Evolutionary conservation across 2,797 vertebrate species (phyloP).

Genomic region (Selene dorsalis): DNA sequence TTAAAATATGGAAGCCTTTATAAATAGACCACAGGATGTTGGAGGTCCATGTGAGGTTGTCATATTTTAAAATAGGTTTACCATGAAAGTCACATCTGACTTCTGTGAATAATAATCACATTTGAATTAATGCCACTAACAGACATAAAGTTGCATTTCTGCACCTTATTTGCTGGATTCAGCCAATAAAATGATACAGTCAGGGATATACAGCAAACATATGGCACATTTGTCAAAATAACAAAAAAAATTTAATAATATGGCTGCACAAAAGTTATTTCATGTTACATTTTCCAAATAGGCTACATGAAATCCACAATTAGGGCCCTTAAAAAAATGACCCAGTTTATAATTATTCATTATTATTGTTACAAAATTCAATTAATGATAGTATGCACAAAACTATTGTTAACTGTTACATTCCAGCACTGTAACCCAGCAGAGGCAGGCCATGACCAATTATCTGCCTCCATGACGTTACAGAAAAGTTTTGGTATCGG

Average conservation of each 20-base stretch:
- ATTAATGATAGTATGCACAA: neutral
- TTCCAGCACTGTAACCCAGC: neutral
- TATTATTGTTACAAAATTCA: neutral
- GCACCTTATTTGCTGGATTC: no score
- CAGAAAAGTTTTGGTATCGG: neutral
- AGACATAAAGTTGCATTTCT: neutral
- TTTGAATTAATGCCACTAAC: no score
- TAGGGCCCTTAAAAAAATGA: neutral
- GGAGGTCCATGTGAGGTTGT: neutral
- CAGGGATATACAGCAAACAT: no score
- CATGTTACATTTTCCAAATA: neutral
- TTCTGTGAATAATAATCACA: no score
- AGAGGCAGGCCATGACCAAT: neutral
- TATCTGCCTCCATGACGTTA: rapidly evolving
- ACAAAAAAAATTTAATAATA: neutral
- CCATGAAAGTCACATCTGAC: no score
- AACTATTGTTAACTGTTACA: no score
- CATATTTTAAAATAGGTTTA: neutral
- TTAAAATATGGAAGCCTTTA: neutral
- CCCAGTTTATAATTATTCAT: neutral
- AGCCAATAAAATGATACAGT: no score
- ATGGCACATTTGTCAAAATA: no score
- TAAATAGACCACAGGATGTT: neutral
- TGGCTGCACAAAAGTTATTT: neutral
- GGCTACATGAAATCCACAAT: neutral